These are phyloP conservation scores for Chinchilla lanigera DNA, from an alignment of 2,113 vertebrate genomes.

Conservation along the genomic window DNA sequence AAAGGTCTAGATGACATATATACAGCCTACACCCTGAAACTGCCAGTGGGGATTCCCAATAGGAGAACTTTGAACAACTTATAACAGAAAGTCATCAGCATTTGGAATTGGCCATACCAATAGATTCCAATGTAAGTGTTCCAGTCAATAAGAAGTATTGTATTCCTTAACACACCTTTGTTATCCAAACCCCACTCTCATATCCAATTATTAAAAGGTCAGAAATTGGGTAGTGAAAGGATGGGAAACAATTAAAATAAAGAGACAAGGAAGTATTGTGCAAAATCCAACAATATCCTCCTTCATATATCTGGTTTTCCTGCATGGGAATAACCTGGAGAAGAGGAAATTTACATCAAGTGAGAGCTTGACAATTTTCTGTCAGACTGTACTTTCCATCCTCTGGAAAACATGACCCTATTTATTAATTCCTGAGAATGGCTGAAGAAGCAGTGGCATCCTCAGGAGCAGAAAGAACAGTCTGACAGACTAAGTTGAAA, in stretches of 20 bases:
- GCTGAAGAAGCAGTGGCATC: background rate
- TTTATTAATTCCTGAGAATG: background rate
- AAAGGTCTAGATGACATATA: background rate
- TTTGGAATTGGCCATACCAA: background rate
- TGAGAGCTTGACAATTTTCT: background rate
- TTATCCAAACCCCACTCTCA: background rate
- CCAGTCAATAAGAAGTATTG: background rate
- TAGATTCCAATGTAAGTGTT: background rate
- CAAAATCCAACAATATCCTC: background rate
- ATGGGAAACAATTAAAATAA: background rate
- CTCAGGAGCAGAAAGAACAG: background rate
- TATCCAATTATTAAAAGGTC: background rate
- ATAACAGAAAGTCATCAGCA: background rate
- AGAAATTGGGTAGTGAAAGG: background rate
- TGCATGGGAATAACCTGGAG: background rate
- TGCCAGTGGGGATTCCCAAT: background rate
- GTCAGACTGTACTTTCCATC: background rate
- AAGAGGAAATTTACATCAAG: background rate
- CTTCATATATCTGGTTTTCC: background rate
- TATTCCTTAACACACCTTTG: background rate
- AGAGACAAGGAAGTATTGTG: rapidly evolving
- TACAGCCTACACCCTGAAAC: background rate
- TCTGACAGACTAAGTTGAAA: background rate
- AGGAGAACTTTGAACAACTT: background rate
- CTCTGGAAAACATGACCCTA: background rate